Conservation (phyloP, 2,797 vertebrate species). For the Loriculus beryllinus region DNA sequence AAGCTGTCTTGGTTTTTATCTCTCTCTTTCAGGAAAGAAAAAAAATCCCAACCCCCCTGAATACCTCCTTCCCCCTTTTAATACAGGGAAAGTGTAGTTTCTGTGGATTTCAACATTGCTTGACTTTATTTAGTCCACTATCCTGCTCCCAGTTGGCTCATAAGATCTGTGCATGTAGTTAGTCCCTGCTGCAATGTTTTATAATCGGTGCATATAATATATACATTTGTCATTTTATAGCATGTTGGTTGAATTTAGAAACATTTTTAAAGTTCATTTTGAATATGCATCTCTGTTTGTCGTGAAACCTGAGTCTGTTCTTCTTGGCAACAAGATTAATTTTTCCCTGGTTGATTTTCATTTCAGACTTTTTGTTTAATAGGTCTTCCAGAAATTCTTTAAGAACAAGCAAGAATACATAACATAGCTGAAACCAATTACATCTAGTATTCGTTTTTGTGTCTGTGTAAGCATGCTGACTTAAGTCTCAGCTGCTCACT, state of each 20-base stretch:
- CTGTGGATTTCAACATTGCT: constrained; percentile 44
- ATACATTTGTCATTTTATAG: constrained; percentile 53
- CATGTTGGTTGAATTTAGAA: constrained; percentile 36
- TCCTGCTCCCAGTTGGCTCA: neutral
- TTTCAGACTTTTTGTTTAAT: neutral
- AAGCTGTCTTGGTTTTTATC: neutral
- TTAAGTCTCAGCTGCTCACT: constrained; percentile 69
- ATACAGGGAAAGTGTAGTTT: constrained; percentile 4
- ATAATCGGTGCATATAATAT: constrained; percentile 2
- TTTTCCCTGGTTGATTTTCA: constrained; percentile 35
- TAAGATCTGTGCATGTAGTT: constrained; percentile 43
- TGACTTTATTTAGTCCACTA: constrained; percentile 12
- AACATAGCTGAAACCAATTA: neutral
- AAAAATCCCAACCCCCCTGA: neutral
- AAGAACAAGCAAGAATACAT: neutral
- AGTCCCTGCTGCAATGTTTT: constrained; percentile 46
- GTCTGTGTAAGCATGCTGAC: neutral
- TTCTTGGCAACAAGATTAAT: constrained; percentile 24
- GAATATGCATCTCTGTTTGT: constrained; percentile 22
- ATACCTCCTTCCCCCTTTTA: neutral
- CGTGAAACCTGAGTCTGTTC: neutral
- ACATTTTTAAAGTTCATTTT: constrained; percentile 58
- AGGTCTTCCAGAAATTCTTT: neutral
- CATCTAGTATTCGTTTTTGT: neutral
- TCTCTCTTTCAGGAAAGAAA: neutral